Evolutionary conservation across 2,797 vertebrate species (phyloP).

Genomic region (Myoxocephalus aenaeus): DNA sequence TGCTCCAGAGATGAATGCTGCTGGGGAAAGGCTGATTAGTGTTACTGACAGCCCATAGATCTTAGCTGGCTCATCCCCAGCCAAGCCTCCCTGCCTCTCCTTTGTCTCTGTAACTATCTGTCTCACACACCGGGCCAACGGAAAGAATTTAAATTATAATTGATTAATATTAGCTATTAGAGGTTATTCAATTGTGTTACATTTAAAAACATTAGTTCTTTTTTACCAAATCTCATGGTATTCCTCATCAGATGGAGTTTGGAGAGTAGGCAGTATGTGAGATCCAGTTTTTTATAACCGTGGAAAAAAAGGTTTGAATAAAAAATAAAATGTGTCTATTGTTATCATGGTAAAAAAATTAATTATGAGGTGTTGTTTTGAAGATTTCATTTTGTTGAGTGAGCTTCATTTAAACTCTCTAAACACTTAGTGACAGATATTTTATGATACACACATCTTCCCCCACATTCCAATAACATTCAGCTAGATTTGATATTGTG

Average conservation of each 20-base stretch:
- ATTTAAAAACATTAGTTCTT: neutral
- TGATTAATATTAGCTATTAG: slow-evolving; percentile 4
- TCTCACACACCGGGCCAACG: neutral
- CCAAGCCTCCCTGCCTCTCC: slow-evolving; percentile 38
- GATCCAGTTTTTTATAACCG: neutral
- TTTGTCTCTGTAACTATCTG: slow-evolving; percentile 45
- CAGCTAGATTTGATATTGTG: neutral
- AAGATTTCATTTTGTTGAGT: neutral
- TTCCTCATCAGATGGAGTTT: neutral
- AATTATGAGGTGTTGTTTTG: neutral
- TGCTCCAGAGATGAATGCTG: slow-evolving; percentile 76
- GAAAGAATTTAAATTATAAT: neutral
- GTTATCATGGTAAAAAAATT: slow-evolving; percentile 5
- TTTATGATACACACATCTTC: neutral
- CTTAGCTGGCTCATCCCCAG: slow-evolving; percentile 58
- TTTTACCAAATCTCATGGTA: neutral
- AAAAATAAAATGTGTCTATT: neutral
- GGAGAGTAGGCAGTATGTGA: neutral
- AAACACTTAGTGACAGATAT: too few species aligned
- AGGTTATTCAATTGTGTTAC: neutral
- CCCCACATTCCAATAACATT: neutral
- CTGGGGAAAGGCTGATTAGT: slow-evolving; percentile 76
- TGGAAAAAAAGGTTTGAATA: neutral
- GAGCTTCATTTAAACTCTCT: neutral
- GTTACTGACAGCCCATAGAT: slow-evolving; percentile 80